phyloP scores from a whole-genome alignment of 1,140 invertebrate species.

The Tetramorium parvispinum region DNA sequence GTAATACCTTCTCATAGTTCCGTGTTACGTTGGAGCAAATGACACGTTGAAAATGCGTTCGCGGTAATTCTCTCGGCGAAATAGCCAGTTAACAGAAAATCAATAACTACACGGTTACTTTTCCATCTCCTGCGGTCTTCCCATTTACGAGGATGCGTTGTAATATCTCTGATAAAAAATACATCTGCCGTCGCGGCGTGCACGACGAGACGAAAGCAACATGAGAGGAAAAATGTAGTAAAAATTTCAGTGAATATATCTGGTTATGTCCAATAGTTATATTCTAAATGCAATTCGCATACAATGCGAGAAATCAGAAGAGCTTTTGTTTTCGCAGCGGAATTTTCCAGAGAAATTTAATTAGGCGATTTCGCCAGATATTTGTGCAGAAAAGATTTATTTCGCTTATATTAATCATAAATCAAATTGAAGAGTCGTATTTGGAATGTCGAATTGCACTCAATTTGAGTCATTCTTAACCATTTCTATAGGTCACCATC shows the following conservation, averaged over 20 bases:
- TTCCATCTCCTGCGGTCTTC: conserved; percentile 59
- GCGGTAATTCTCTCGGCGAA: conserved; percentile 52
- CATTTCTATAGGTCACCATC: too few species aligned
- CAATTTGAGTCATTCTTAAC: too few species aligned
- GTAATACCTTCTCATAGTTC: neutral
- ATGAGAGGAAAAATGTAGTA: neutral
- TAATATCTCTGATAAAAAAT: conserved; percentile 62
- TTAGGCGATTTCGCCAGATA: neutral
- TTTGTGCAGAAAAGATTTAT: conserved; percentile 1
- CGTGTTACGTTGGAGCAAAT: conserved; percentile 28
- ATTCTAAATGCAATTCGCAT: neutral
- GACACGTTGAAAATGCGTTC: conserved; percentile 47
- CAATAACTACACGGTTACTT: conserved; percentile 52
- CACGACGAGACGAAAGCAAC: neutral
- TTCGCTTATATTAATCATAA: neutral
- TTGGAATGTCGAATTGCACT: too few species aligned
- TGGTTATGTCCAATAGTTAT: conserved; percentile 6
- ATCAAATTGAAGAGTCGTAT: neutral
- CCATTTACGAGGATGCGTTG: conserved; percentile 55
- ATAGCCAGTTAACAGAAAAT: conserved; percentile 56
- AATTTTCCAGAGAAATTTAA: neutral
- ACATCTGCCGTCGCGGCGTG: conserved; percentile 24
- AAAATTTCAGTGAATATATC: conserved; percentile 20
- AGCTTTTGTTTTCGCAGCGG: neutral
- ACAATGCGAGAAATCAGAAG: neutral